Evolutionary conservation across 1,140 invertebrate genomes (phyloP).

Genomic region (Drosophila nasuta): DNA sequence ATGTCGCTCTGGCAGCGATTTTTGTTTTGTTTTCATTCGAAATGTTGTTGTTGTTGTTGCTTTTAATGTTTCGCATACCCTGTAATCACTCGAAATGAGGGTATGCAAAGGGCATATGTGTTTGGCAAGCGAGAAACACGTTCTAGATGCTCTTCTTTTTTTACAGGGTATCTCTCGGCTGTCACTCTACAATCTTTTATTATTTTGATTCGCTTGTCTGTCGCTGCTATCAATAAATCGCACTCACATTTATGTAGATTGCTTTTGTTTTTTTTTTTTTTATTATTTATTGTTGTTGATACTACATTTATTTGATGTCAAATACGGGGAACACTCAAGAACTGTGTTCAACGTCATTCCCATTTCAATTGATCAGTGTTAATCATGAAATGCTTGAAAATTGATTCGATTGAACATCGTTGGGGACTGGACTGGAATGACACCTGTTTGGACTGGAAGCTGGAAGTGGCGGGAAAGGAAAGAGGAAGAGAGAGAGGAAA

Average conservation of each 20-base stretch:
- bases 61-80: conserved; percentile 28
- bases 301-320: conserved; percentile 5
- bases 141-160: neutral
- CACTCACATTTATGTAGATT: neutral
- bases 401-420: neutral
- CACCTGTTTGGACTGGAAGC: conserved; percentile 5
- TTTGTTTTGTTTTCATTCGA: conserved; percentile 39
- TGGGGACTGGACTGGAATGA: neutral
- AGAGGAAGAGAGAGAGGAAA: no score
- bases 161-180: neutral
- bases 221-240: conserved; percentile 9
- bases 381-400: neutral
- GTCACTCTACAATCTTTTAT: neutral
- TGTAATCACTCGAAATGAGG: neutral
- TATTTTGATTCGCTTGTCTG: neutral
- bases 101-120: conserved; percentile 7
- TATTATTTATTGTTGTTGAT: conserved; percentile 15
- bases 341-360: neutral
- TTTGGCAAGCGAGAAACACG: neutral
- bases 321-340: neutral
- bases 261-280: neutral
- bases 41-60: conserved; percentile 1
- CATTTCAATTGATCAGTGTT: conserved; percentile 1
- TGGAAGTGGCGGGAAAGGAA: neutral
- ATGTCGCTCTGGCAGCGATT: conserved; percentile 42